Conservation (phyloP, 2,888 invertebrate genomes). For the Parascotia fuliginaria region DNA sequence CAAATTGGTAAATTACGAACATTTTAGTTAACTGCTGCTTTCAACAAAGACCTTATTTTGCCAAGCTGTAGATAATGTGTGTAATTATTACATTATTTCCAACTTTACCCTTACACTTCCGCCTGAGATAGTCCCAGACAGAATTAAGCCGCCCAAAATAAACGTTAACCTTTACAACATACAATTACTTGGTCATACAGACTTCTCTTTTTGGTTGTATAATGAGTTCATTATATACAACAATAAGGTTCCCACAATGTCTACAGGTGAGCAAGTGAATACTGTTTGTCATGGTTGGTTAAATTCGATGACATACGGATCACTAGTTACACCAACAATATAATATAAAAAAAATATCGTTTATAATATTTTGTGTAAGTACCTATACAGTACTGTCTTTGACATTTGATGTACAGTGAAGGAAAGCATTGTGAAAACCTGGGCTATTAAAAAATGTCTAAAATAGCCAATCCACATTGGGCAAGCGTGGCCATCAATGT, state of each 20-base stretch:
- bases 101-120: constrained; percentile 16
- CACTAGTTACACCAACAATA: constrained; percentile 8
- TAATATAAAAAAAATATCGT: too few relatives aligned
- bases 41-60: background rate
- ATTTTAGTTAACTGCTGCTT: too few relatives aligned
- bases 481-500: too few relatives aligned
- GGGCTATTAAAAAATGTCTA: too few relatives aligned
- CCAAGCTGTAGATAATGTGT: background rate
- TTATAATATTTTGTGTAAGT: too few relatives aligned
- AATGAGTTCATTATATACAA: constrained; percentile 38
- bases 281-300: constrained; percentile 59
- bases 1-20: too few relatives aligned
- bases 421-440: too few relatives aligned
- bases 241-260: constrained; percentile 52
- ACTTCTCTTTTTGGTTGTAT: constrained; percentile 30
- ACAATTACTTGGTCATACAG: constrained; percentile 13
- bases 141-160: constrained; percentile 25
- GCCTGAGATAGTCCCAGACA: constrained; percentile 6
- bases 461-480: too few relatives aligned
- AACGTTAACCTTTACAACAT: constrained; percentile 29
- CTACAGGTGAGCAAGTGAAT: constrained; percentile 44
- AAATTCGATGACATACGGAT: constrained; percentile 45
- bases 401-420: too few relatives aligned
- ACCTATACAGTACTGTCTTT: too few relatives aligned
- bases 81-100: background rate